Evolutionary conservation across 2,797 vertebrate species (phyloP), one percentile per base, ranked within the genome.

Genomic region (Poecile montanus): DNA sequence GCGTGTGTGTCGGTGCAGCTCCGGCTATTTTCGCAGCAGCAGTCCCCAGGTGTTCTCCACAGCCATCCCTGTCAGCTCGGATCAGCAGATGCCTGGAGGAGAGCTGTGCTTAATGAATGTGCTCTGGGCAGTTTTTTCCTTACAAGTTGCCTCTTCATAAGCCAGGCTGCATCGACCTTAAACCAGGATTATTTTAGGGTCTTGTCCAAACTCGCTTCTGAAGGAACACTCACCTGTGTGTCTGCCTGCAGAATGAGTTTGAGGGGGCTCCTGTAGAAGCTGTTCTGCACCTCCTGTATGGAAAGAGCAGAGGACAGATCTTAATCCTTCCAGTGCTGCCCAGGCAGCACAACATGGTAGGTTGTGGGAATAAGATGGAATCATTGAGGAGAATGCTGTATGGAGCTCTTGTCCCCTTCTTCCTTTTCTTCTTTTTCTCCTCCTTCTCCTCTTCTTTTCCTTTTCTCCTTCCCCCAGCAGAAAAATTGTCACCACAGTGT

Each of bases 21-120:
- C 44, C 6, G 10, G 48, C 74, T 96, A 54, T 84, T 78, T 84
- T 50, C 77, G 3, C 71, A 60, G 13, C 62, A 12, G 13, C 62
- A 12, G 72, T 96, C 88, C 77, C 85, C 87, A 73, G 71, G 57
- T 94, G 27, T 65, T 89, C 71, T 93, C 66, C 22, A 18, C 27
- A 66, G 42, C 40, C 86, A 11, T 74, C 30, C 63, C 26, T 86
- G 90, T 87, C 88, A 88, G 18, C 70, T 80, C 13, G 3, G 36
- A 83, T 94, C 89, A 85, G 74, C 23, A 10, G 7, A 54, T 4
- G 34, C 62, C 71, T 68, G 71, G 12, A 40, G 91, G 27, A 70
- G 67, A 61, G 44, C 25, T 72, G 44, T 2, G 32, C 56, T 79
- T 58, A 22, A 36, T 36, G 47, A 66, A 7, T 32, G 27, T 18